Conservation (phyloP, 2,888 invertebrate genomes). For the Drosophila mimetica region DNA sequence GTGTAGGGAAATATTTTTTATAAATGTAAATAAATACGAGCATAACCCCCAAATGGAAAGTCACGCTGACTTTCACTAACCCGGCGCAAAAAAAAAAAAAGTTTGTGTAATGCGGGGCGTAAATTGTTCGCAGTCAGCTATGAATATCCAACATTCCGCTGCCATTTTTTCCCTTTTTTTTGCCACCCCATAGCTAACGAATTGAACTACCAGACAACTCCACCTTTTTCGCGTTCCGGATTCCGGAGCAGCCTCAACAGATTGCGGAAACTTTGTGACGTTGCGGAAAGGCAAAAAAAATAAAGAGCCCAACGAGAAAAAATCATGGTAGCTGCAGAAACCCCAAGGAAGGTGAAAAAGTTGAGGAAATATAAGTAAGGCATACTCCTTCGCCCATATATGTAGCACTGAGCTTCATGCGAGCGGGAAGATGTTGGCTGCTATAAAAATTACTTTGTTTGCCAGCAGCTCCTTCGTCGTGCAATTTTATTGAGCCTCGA, state of each 20-base stretch:
- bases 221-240: slow-evolving; percentile 71
- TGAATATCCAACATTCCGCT: slow-evolving; percentile 42
- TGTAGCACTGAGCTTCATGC: slow-evolving; percentile 10
- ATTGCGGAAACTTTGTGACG: slow-evolving; percentile 61
- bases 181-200: slow-evolving; percentile 60
- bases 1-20: slow-evolving; percentile 24
- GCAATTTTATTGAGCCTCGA: slow-evolving; percentile 73
- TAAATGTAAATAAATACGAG: slow-evolving; percentile 32
- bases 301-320: slow-evolving; percentile 30
- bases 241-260: slow-evolving; percentile 59
- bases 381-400: slow-evolving; percentile 39
- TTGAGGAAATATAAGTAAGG: slow-evolving; percentile 35
- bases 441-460: slow-evolving; percentile 79
- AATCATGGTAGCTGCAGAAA: slow-evolving; percentile 10
- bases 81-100: slow-evolving; percentile 41
- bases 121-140: slow-evolving; percentile 68
- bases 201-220: slow-evolving; percentile 72
- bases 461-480: slow-evolving; percentile 63
- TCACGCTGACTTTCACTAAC: slow-evolving; percentile 69
- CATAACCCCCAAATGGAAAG: slow-evolving; percentile 46
- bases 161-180: slow-evolving; percentile 12
- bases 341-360: slow-evolving; percentile 11
- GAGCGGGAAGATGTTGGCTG: slow-evolving; percentile 39
- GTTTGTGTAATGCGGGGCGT: slow-evolving; percentile 71
- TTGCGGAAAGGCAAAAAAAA: slow-evolving; percentile 52